Base-by-base conservation (phyloP, 1,140 invertebrate species). In the Leptinotarsa defecta region DNA sequence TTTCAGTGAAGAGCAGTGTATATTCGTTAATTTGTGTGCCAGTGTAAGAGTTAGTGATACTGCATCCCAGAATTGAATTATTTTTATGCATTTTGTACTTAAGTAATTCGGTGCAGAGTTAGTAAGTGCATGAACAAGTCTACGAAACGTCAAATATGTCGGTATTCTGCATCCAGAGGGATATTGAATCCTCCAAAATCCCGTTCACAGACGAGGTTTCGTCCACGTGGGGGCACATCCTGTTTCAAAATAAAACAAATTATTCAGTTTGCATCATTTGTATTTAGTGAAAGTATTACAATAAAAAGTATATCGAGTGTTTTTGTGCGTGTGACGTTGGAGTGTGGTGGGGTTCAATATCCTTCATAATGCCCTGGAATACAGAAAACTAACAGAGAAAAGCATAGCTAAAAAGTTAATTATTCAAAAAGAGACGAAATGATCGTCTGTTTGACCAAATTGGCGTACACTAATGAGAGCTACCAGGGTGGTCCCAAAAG, bases 231-330 rank as follows among this genome's bases (percentile, higher is more conserved):
- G 80, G 61, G 61, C 79, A 67, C 80, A 81, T 68, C 80, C 80
- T 81, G 75, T 77, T 75, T 65, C 67, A 78, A 81, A 80, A 81
- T 79, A 79, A 81, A 81, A 80, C 74, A 76, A 81, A 78, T 68
- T 15, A 48, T 24, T 65, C 64, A 65, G 20, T 65, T n/a, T 15
- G 15, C 15, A 57, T 57, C n/a, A 57, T 57, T 19, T 57, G 52
- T 57, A 57, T 57, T 57, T n/a, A 57, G 15, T 57, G n/a, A 4
- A 57, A 57, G 15, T 19, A 57, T 19, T 57, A 57, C 52, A 57
- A 57, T 19, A 57, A 57, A 57, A 57, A 57, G n/a, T n/a, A 57
- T 19, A 57, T 15, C n/a, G 13, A 17, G 52, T 57, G 52, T 57
- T 17, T 57, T 57, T 57, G 15, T 57, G 17, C n/a, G 52, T 19